Evolutionary conservation across 2,797 vertebrate species (phyloP).

Genomic region (Poecile montanus): DNA sequence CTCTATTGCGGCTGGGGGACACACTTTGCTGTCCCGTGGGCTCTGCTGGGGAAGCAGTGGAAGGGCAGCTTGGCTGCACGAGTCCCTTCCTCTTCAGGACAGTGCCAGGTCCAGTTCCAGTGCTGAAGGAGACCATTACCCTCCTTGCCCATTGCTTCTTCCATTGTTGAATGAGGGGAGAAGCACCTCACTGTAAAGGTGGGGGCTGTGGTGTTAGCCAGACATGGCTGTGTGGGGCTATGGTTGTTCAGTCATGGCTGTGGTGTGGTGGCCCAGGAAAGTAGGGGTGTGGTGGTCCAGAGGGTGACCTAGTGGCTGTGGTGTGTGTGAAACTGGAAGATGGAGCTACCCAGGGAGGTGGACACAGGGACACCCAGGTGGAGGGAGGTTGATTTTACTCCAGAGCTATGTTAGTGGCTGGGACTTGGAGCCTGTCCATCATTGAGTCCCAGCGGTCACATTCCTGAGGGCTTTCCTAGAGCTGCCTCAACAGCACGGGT

Average conservation of each 20-base stretch:
- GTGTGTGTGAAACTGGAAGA: background rate
- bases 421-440: background rate
- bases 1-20: background rate
- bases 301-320: background rate
- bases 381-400: background rate
- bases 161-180: background rate
- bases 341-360: background rate
- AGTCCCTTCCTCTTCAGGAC: background rate
- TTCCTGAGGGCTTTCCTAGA: conserved; percentile 7
- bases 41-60: background rate
- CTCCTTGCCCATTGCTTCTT: background rate
- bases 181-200: background rate
- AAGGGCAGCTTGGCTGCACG: accelerated
- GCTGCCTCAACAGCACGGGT: background rate
- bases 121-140: background rate
- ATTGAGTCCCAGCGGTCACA: background rate
- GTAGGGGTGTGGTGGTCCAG: background rate
- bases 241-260: accelerated
- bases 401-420: background rate
- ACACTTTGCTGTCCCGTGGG: accelerated
- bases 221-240: background rate
- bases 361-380: background rate
- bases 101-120: background rate
- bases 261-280: background rate
- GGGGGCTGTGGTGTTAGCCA: background rate